phyloP scores from a whole-genome alignment of 1,140 invertebrate species.

The Tetragonula clypearis region DNA sequence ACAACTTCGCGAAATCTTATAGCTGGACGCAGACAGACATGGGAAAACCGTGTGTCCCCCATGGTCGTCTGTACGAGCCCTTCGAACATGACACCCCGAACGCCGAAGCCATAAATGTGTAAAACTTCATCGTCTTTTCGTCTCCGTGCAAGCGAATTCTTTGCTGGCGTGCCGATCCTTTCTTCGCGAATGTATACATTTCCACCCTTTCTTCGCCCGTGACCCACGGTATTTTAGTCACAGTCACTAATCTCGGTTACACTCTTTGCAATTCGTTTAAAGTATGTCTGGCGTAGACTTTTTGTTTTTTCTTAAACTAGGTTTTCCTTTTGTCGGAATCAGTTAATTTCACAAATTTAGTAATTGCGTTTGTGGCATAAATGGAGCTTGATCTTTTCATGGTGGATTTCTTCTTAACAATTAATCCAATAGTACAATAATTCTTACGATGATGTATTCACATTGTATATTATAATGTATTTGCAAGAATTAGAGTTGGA shows the following conservation, averaged over 20 bases:
- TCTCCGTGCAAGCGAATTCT: background rate
- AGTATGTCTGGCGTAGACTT: no score
- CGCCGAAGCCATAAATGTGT: slow-evolving; percentile 35
- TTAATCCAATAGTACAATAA: no score
- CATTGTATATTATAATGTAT: no score
- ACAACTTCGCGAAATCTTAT: slow-evolving; percentile 67
- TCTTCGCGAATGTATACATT: background rate
- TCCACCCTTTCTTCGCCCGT: background rate
- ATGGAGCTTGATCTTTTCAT: no score
- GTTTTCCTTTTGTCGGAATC: no score
- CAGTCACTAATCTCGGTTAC: background rate
- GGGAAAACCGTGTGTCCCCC: background rate
- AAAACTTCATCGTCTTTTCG: slow-evolving; percentile 27
- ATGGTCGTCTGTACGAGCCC: background rate
- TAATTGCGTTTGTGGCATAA: no score
- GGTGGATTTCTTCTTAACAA: no score
- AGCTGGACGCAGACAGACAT: slow-evolving; percentile 49
- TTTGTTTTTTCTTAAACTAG: no score
- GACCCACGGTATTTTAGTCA: background rate
- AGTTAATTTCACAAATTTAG: no score
- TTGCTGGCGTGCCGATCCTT: background rate
- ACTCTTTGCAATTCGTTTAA: no score
- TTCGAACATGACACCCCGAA: background rate
- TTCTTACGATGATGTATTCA: no score
- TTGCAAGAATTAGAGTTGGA: no score